Evolutionary conservation across 1,140 invertebrate genomes (phyloP), one percentile per base, ranked within the genome.

Genomic region (Coptotermes formosanus): DNA sequence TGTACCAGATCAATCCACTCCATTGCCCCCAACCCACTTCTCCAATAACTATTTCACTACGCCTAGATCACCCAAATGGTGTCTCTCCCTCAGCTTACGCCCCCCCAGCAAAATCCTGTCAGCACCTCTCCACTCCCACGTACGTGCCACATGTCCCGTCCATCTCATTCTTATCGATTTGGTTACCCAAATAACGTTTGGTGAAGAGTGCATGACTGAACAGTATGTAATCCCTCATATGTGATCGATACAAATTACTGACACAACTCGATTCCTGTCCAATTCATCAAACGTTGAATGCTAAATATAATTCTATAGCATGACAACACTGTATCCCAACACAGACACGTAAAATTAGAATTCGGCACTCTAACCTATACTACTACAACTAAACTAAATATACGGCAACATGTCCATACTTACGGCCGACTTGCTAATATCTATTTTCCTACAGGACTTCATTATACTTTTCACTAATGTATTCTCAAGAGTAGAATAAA

Each of bases 371-470:
- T 43, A 45, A 55, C 48, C 48, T 59, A 9, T 30, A 59, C 48
- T 11, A 48, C 3, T 25, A 7, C 30, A 21, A 64, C 16, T 45
- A 84, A 14, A 25, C 19, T 82, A 45, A 6, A 44, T 82, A 11
- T 16, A 19, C 7, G n/a, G n/a, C n/a, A 30, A 4, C 12, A 45
- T 7, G 32, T 25, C 19, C 0, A 38, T 81, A 86, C 85, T 52
- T 82, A 86, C 85, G 8, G 85, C 55, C 7, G 85, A 82, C 25
- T 83, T 44, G 23, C 82, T 83, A 23, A 86, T 55, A 83, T 86
- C 85, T 84, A 86, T 86, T 21, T 82, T 43, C 25, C 48, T 86
- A n/a, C 38, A 83, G 4, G 52, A 44, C 12, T 86, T 86, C 85
- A 86, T 86, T 75, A n/a, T 81, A 38, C 75, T n/a, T 44, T 32